A percentile compares a stretch with the other conserved stretches of the same genome.
Conservation (phyloP, 2,113 vertebrate genomes). For the Calyptommatus sinebrachiatus region DNA sequence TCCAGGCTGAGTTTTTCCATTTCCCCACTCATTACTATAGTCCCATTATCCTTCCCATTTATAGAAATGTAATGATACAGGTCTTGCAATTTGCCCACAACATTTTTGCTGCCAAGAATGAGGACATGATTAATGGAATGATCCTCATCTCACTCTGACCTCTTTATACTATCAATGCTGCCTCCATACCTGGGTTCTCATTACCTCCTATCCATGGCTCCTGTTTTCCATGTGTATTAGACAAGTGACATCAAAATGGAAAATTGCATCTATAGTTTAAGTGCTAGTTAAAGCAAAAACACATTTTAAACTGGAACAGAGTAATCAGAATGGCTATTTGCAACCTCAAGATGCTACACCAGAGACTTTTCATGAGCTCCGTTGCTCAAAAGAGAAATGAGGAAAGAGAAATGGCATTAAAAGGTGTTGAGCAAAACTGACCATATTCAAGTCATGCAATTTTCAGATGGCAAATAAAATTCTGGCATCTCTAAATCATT, state of each 20-base stretch:
- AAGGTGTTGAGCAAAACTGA: background rate
- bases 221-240: conserved; percentile 16
- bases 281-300: background rate
- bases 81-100: conserved; percentile 5
- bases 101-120: background rate
- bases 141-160: background rate
- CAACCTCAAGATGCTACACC: conserved; percentile 19
- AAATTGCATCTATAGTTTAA: background rate
- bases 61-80: conserved; percentile 1
- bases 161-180: background rate
- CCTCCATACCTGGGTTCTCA: conserved; percentile 9
- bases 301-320: conserved; percentile 31
- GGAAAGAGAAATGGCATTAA: background rate
- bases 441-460: conserved; percentile 6
- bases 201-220: conserved; percentile 14
- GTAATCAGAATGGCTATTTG: conserved; percentile 19
- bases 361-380: conserved; percentile 33
- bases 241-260: background rate
- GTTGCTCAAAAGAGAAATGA: conserved; percentile 10
- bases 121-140: conserved; percentile 4
- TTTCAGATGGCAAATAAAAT: conserved; percentile 35
- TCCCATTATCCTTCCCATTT: conserved; percentile 3
- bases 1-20: background rate
- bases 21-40: background rate
- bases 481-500: conserved; percentile 15